These are phyloP conservation scores for Spea hammondii DNA, from an alignment of 2,797 vertebrate genomes.

Conservation along the genomic window DNA sequence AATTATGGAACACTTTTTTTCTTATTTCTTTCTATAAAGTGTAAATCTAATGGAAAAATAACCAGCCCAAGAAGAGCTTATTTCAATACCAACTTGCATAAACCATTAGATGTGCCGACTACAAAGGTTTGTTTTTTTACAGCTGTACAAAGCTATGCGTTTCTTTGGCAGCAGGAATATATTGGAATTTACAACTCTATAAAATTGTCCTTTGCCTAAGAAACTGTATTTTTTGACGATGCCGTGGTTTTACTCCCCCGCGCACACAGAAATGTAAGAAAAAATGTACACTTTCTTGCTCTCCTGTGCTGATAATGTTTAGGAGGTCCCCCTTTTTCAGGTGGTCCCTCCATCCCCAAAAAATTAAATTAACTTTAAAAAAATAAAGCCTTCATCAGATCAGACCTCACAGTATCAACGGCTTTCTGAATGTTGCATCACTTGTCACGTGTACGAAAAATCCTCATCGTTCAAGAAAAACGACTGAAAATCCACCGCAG, in stretches of 20 bases:
- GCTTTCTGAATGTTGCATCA: slow-evolving; percentile 67
- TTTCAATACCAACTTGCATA: slow-evolving; percentile 67
- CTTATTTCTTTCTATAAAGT: slow-evolving; percentile 7
- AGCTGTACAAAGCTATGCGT: slow-evolving; percentile 77
- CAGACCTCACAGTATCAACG: slow-evolving; percentile 84
- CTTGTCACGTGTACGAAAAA: slow-evolving; percentile 48
- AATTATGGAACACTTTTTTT: not conserved
- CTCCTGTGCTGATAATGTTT: slow-evolving; percentile 57
- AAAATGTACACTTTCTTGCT: not conserved
- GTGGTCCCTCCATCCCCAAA: slow-evolving; percentile 50
- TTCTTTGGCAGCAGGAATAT: slow-evolving; percentile 79
- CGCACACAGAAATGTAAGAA: not conserved
- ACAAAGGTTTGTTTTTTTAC: slow-evolving; percentile 73
- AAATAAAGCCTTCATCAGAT: slow-evolving; percentile 73
- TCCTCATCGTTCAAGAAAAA: slow-evolving; percentile 78
- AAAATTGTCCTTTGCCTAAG: slow-evolving; percentile 76
- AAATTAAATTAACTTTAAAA: not conserved
- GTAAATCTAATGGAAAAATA: slow-evolving; percentile 21
- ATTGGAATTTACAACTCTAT: slow-evolving; percentile 75
- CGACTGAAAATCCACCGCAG: slow-evolving; percentile 75
- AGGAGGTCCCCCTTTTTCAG: slow-evolving; percentile 57
- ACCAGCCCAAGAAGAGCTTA: slow-evolving; percentile 5
- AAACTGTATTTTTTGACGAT: slow-evolving; percentile 64
- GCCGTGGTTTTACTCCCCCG: not conserved
- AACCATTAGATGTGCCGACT: slow-evolving; percentile 70